Evolutionary conservation across 2,888 invertebrate genomes (phyloP).

Genomic region (Spilarctia lutea): DNA sequence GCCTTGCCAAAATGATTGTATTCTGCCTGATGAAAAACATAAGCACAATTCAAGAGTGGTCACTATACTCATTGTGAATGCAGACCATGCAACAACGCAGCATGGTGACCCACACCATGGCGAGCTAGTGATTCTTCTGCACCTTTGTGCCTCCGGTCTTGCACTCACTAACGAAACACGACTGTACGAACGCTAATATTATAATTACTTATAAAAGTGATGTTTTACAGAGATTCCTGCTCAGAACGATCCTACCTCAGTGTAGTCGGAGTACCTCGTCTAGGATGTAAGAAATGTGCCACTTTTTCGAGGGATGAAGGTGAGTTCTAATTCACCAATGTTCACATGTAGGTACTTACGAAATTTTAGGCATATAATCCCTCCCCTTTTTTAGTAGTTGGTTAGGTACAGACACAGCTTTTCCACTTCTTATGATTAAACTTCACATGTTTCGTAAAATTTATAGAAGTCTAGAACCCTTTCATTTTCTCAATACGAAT

Average conservation of each 20-base stretch:
- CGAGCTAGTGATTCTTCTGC: too few relatives aligned
- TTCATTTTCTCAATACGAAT: not conserved
- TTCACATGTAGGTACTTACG: not conserved
- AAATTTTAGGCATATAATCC: not conserved
- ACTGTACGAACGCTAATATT: too few relatives aligned
- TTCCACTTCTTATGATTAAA: not conserved
- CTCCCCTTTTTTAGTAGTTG: not conserved
- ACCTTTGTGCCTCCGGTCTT: too few relatives aligned
- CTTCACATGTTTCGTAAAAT: not conserved
- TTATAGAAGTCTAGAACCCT: not conserved
- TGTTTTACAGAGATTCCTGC: slow-evolving; percentile 75
- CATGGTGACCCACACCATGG: too few relatives aligned
- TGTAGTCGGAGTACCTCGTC: slow-evolving; percentile 86
- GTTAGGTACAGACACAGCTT: not conserved
- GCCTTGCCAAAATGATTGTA: too few relatives aligned
- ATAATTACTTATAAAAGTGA: not conserved
- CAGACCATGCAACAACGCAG: too few relatives aligned
- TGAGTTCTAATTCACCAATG: slow-evolving; percentile 39
- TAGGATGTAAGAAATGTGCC: slow-evolving; percentile 88
- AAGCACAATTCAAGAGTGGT: too few relatives aligned
- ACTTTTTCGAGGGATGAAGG: slow-evolving; percentile 83
- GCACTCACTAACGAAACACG: too few relatives aligned
- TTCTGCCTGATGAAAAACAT: too few relatives aligned
- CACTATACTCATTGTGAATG: too few relatives aligned
- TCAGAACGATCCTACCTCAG: slow-evolving; percentile 84